These are phyloP conservation scores for Spodoptera frugiperda DNA, from an alignment of 1,140 invertebrate species.

Conservation along the genomic window DNA sequence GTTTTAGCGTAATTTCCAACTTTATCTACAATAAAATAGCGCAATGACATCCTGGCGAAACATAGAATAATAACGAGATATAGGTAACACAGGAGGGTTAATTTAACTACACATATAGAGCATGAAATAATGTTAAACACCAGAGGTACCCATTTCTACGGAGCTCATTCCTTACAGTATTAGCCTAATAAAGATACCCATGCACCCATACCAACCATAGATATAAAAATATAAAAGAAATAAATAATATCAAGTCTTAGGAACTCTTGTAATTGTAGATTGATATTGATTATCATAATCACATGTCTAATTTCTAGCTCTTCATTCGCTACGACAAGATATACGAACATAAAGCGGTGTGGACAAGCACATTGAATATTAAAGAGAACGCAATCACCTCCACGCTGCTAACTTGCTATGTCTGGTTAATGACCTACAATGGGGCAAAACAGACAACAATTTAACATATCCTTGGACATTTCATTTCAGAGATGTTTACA, in stretches of 20 bases:
- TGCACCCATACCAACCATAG: neutral
- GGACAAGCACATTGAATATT: constrained; percentile 35
- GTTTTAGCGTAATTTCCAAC: too few species aligned
- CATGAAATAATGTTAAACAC: neutral
- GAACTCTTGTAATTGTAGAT: too few species aligned
- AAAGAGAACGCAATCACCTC: constrained; percentile 56
- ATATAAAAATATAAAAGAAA: too few species aligned
- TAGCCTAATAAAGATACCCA: neutral
- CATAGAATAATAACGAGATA: neutral
- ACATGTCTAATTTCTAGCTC: neutral
- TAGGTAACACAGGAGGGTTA: neutral
- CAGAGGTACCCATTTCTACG: too few species aligned
- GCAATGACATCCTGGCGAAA: too few species aligned
- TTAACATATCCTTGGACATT: constrained; percentile 33
- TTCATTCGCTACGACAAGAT: neutral
- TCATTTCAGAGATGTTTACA: constrained; percentile 47
- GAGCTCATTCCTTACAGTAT: neutral
- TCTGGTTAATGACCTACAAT: constrained; percentile 71
- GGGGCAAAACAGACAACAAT: constrained; percentile 41
- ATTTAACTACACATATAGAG: neutral
- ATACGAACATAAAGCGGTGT: constrained; percentile 37
- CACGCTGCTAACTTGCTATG: constrained; percentile 53
- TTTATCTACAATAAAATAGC: too few species aligned
- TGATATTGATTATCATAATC: too few species aligned
- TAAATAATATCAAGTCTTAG: too few species aligned